Evolutionary conservation across 2,888 invertebrate genomes (phyloP).

Genomic region (Drosophila acutilabella): DNA sequence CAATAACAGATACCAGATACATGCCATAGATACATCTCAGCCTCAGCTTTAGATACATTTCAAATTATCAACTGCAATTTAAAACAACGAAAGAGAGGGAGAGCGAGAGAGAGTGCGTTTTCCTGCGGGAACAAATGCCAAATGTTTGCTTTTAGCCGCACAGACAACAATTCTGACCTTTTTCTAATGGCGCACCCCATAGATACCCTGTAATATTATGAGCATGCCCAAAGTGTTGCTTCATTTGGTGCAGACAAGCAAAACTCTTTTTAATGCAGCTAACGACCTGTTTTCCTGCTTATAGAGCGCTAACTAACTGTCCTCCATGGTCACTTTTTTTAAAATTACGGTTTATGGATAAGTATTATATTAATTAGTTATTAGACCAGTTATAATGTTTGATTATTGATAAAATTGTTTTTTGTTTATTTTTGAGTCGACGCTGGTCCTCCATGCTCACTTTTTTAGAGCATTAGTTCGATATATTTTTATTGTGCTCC

Average conservation of each 20-base stretch:
- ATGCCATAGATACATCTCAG: slow-evolving; percentile 15
- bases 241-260: too few species aligned
- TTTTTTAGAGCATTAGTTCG: background rate
- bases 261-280: too few species aligned
- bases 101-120: background rate
- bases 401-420: too few species aligned
- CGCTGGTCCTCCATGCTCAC: too few species aligned
- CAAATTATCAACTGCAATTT: slow-evolving; percentile 49
- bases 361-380: too few species aligned
- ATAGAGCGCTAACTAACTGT: too few species aligned
- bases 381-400: too few species aligned
- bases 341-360: too few species aligned
- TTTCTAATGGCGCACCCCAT: slow-evolving; percentile 44
- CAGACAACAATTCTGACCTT: slow-evolving; percentile 61
- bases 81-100: background rate
- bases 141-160: slow-evolving; percentile 70
- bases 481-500: too few species aligned
- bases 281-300: too few species aligned
- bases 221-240: background rate
- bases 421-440: too few species aligned
- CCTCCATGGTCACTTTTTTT: too few species aligned
- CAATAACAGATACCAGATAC: slow-evolving; percentile 61
- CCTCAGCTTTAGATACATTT: slow-evolving; percentile 40
- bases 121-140: slow-evolving; percentile 79
- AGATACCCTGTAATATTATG: background rate